Conservation (phyloP, 1,140 invertebrate genomes). For the Matsumurasca onukii region DNA sequence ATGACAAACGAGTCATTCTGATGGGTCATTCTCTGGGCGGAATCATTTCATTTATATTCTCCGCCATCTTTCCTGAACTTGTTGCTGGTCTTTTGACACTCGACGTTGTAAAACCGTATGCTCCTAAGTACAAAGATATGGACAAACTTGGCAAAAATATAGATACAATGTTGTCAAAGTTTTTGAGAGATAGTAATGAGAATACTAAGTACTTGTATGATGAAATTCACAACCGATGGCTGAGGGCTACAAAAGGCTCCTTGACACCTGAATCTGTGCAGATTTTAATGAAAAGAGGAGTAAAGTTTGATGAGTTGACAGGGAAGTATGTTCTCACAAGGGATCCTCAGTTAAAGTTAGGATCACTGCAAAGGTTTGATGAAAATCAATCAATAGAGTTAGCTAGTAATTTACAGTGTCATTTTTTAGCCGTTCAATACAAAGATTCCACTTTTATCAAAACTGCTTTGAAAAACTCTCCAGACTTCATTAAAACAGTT, state of each 20-base stretch:
- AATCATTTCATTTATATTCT: constrained; percentile 75
- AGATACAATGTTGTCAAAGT: constrained; percentile 70
- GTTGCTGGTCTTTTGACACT: constrained; percentile 46
- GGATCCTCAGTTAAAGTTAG: constrained; percentile 61
- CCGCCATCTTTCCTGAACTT: constrained; percentile 71
- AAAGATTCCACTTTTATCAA: constrained; percentile 64
- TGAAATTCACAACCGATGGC: constrained; percentile 43
- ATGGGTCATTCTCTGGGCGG: constrained; percentile 83
- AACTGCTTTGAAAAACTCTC: constrained; percentile 60
- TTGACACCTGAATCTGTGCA: constrained; percentile 64
- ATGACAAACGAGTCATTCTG: constrained; percentile 65
- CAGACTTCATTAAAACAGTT: constrained; percentile 62
- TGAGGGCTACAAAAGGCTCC: constrained; percentile 67
- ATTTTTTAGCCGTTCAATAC: constrained; percentile 74
- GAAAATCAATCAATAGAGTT: constrained; percentile 66
- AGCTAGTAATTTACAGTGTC: constrained; percentile 68
- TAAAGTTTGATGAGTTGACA: constrained; percentile 50
- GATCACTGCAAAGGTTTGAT: constrained; percentile 62
- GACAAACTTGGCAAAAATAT: constrained; percentile 64
- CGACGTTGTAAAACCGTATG: constrained; percentile 53
- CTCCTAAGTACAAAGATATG: constrained; percentile 58
- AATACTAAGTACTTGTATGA: constrained; percentile 31
- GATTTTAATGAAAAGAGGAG: constrained; percentile 70
- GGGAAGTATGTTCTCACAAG: constrained; percentile 63
- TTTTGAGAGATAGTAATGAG: constrained; percentile 47